Percentiles rank a stretch among this genome's conserved stretches.
These are phyloP conservation scores for Pangasianodon hypophthalmus DNA, from an alignment of 2,113 vertebrate genomes.

Conservation along the genomic window DNA sequence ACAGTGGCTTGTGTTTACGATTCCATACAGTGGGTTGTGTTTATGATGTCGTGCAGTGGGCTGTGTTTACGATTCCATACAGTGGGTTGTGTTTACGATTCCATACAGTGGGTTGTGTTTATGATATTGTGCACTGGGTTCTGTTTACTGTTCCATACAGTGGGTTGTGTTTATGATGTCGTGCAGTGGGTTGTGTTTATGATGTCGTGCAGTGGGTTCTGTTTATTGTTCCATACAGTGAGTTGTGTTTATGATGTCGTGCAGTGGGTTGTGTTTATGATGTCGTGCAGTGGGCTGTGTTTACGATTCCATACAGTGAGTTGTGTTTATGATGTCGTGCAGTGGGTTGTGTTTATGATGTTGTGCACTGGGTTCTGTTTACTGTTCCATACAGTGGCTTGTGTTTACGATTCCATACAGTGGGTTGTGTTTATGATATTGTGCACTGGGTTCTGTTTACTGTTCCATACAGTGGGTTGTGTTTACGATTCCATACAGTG, in stretches of 20 bases:
- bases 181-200: constrained; percentile 60
- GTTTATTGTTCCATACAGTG: neutral
- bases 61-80: constrained; percentile 59
- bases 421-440: constrained; percentile 65
- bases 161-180: constrained; percentile 62
- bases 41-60: constrained; percentile 56
- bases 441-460: constrained; percentile 60
- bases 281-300: constrained; percentile 58
- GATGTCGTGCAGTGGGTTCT: constrained; percentile 37
- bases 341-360: constrained; percentile 63
- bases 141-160: constrained; percentile 61
- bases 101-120: constrained; percentile 56
- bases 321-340: constrained; percentile 64
- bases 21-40: constrained; percentile 51
- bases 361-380: neutral
- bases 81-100: constrained; percentile 62
- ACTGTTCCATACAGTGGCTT: neutral
- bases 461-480: constrained; percentile 27
- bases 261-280: constrained; percentile 60
- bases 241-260: constrained; percentile 63
- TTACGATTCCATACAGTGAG: constrained; percentile 48
- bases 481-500: constrained; percentile 55
- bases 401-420: constrained; percentile 57
- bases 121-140: constrained; percentile 52
- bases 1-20: constrained; percentile 60